phyloP scores from a whole-genome alignment of 2,888 invertebrate species.

The Lasioglossum oenotherae region DNA sequence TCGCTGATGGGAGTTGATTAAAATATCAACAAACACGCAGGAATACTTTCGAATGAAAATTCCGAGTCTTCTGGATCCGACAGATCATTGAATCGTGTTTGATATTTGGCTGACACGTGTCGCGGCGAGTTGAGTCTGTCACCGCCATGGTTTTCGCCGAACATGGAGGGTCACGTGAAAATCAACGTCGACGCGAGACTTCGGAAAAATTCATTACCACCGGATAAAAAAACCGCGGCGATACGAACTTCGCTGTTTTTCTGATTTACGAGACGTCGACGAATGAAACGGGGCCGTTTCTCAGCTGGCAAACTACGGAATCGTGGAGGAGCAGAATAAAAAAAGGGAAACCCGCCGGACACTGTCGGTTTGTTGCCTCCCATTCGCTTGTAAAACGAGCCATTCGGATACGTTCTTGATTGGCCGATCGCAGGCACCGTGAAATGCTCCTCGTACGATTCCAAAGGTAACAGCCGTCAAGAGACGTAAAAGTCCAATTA shows the following conservation, averaged over 20 bases:
- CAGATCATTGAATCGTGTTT: background rate
- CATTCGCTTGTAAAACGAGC: background rate
- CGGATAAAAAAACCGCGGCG: background rate
- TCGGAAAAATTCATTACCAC: constrained; percentile 18
- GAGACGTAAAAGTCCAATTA: background rate
- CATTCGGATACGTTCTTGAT: background rate
- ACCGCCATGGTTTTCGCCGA: background rate
- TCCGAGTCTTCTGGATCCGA: background rate
- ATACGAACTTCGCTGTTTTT: no score
- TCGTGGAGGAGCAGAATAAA: background rate
- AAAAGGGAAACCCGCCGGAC: background rate
- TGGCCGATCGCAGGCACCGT: background rate
- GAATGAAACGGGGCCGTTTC: background rate
- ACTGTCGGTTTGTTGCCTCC: background rate
- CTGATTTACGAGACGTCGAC: constrained; percentile 4
- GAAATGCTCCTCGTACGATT: background rate
- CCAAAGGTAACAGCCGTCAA: background rate
- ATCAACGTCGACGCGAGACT: background rate
- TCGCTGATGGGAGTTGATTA: background rate
- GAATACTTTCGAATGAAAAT: background rate
- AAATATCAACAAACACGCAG: background rate
- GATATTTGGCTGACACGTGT: constrained; percentile 11
- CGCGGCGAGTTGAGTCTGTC: background rate
- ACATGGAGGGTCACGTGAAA: background rate
- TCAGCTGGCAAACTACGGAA: background rate